Conservation (phyloP, 2,888 invertebrate species). For the Apamea monoglypha region DNA sequence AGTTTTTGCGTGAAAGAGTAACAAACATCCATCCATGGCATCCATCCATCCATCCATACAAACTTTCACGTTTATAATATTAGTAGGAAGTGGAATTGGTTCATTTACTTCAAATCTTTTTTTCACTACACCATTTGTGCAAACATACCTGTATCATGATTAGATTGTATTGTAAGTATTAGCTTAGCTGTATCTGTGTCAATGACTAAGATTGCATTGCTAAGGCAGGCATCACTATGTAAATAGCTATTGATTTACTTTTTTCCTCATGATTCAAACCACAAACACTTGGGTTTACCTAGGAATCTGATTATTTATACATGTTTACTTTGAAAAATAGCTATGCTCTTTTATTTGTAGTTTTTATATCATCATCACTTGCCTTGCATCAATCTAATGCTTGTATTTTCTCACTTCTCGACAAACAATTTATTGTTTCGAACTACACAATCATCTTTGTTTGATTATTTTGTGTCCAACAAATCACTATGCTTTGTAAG, state of each 20-base stretch:
- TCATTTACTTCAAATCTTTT: background rate
- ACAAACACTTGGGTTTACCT: constrained; percentile 21
- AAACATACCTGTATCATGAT: constrained; percentile 34
- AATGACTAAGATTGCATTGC: constrained; percentile 47
- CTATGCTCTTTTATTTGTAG: background rate
- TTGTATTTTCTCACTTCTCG: background rate
- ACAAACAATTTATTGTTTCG: background rate
- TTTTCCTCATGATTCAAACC: constrained; percentile 57
- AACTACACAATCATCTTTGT: background rate
- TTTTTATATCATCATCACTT: background rate
- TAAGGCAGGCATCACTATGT: constrained; percentile 28
- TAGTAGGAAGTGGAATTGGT: too few relatives aligned
- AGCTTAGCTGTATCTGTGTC: constrained; percentile 42
- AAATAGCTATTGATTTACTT: constrained; percentile 29
- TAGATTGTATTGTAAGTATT: constrained; percentile 37
- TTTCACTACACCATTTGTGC: constrained; percentile 1
- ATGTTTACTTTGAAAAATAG: constrained; percentile 5
- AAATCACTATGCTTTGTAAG: background rate
- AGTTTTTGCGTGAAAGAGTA: too few relatives aligned
- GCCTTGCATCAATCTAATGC: background rate
- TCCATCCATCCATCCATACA: too few relatives aligned
- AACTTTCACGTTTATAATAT: too few relatives aligned
- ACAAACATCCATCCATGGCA: too few relatives aligned
- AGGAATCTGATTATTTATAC: constrained; percentile 18
- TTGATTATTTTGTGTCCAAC: background rate